phyloP scores from a whole-genome alignment of 2,113 vertebrate genomes.

The Callipepla californica region DNA sequence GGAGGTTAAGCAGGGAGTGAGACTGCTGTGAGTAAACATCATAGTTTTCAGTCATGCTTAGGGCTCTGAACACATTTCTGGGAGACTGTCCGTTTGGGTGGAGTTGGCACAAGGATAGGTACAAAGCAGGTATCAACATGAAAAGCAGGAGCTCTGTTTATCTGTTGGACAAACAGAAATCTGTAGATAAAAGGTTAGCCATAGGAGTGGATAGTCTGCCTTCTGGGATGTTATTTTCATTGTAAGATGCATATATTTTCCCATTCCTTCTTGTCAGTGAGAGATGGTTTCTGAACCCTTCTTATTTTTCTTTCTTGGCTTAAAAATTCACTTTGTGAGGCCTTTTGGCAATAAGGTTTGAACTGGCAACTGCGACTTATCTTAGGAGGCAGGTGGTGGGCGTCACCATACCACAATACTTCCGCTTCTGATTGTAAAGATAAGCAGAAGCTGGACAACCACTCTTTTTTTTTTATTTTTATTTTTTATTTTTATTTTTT shows the following conservation, averaged over 20 bases:
- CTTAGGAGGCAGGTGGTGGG: too few species aligned
- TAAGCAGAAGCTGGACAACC: too few species aligned
- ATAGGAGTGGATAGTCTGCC: neutral
- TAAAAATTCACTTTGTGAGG: too few species aligned
- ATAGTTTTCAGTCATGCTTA: neutral
- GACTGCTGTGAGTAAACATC: neutral
- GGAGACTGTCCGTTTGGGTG: neutral
- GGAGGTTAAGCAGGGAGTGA: neutral
- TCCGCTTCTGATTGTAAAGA: too few species aligned
- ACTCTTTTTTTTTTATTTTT: too few species aligned
- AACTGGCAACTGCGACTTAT: too few species aligned
- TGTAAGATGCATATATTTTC: neutral
- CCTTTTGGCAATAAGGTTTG: too few species aligned
- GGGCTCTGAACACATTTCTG: neutral
- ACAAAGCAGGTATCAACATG: neutral
- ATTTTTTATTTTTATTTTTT: too few species aligned
- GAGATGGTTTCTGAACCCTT: too few species aligned
- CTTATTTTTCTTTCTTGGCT: too few species aligned
- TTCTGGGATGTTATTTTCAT: neutral
- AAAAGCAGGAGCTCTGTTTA: neutral
- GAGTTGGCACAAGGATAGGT: rapidly evolving
- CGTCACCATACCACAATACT: too few species aligned
- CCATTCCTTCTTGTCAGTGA: neutral
- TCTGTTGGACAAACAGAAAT: neutral
- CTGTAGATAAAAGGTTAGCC: neutral